phyloP scores from a whole-genome alignment of 2,888 invertebrate genomes.

The Anthoptus insignis region DNA sequence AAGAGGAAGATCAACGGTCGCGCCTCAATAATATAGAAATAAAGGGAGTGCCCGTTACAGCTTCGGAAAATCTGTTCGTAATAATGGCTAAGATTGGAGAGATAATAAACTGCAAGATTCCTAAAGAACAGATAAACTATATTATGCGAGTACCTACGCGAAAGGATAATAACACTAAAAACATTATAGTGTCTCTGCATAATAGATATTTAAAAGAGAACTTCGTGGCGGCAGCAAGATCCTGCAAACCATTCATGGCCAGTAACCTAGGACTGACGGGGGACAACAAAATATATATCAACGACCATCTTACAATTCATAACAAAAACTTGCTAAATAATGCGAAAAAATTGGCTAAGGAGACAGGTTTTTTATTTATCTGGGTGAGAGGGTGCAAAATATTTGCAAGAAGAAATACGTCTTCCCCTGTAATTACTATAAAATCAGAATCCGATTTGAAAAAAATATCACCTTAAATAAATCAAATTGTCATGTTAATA shows the following conservation, averaged over 20 bases:
- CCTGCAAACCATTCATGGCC: slow-evolving; percentile 29
- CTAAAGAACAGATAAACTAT: slow-evolving; percentile 25
- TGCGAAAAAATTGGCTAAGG: slow-evolving; percentile 40
- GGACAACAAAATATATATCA: slow-evolving; percentile 40
- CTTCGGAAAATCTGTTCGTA: slow-evolving; percentile 20
- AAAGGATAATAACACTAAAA: slow-evolving; percentile 7
- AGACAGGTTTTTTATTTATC: slow-evolving; percentile 27
- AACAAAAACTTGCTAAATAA: slow-evolving; percentile 49
- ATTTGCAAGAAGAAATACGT: slow-evolving; percentile 28
- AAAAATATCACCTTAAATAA: slow-evolving; percentile 11
- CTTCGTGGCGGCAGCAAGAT: slow-evolving; percentile 17
- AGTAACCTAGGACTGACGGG: slow-evolving; percentile 40
- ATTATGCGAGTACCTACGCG: slow-evolving; percentile 16
- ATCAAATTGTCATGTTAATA: neutral
- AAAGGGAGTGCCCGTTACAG: slow-evolving; percentile 21
- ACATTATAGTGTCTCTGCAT: slow-evolving; percentile 19
- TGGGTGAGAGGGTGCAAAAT: slow-evolving; percentile 36
- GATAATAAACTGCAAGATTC: slow-evolving; percentile 12
- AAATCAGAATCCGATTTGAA: slow-evolving; percentile 18
- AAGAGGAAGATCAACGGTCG: slow-evolving; percentile 19
- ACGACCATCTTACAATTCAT: slow-evolving; percentile 46
- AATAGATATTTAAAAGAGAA: slow-evolving; percentile 8
- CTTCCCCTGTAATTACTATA: slow-evolving; percentile 18
- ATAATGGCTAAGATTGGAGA: slow-evolving; percentile 20
- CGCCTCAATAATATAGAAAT: slow-evolving; percentile 30